These are phyloP conservation scores for Scaptomyza parva DNA, from an alignment of 2,888 invertebrate species.

Conservation along the genomic window DNA sequence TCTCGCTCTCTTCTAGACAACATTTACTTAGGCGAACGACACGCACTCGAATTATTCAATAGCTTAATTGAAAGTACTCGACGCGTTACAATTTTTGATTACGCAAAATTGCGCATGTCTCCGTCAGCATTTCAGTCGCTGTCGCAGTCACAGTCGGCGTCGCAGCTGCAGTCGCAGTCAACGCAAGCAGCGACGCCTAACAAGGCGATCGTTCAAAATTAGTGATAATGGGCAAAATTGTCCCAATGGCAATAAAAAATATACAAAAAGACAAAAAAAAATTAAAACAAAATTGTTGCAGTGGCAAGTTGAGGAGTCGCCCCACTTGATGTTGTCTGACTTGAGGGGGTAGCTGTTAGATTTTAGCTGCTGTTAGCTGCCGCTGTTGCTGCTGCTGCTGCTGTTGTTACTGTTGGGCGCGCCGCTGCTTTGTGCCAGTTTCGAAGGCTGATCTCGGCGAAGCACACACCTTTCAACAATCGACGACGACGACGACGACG, in stretches of 20 bases:
- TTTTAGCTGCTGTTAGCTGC: conserved; percentile 8
- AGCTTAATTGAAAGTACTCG: conserved; percentile 79
- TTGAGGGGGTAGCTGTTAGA: conserved; percentile 36
- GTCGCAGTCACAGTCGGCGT: conserved; percentile 25
- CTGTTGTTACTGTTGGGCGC: conserved; percentile 26
- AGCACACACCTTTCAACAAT: conserved; percentile 77
- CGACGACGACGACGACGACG: conserved; percentile 31
- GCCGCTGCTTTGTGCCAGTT: conserved; percentile 66
- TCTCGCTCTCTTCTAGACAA: conserved; percentile 30
- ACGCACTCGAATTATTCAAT: conserved; percentile 76
- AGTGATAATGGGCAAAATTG: conserved; percentile 81
- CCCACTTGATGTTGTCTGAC: conserved; percentile 22
- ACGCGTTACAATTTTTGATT: conserved; percentile 75
- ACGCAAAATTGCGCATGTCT: conserved; percentile 66
- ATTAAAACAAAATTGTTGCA: conserved; percentile 23
- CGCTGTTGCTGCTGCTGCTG: conserved; percentile 11
- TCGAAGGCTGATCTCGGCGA: conserved; percentile 68
- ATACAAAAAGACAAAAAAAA: conserved; percentile 9
- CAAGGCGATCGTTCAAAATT: conserved; percentile 72
- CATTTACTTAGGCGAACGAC: conserved; percentile 66
- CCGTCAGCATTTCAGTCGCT: conserved; percentile 23
- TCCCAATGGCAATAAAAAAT: conserved; percentile 66
- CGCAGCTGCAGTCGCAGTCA: conserved; percentile 26
- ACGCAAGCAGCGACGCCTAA: conserved; percentile 59
- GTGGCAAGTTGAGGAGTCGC: background rate